Percentiles rank a stretch among this genome's conserved stretches.
phyloP scores from a whole-genome alignment of 2,797 vertebrate species.

The Calcarius lapponicus region DNA sequence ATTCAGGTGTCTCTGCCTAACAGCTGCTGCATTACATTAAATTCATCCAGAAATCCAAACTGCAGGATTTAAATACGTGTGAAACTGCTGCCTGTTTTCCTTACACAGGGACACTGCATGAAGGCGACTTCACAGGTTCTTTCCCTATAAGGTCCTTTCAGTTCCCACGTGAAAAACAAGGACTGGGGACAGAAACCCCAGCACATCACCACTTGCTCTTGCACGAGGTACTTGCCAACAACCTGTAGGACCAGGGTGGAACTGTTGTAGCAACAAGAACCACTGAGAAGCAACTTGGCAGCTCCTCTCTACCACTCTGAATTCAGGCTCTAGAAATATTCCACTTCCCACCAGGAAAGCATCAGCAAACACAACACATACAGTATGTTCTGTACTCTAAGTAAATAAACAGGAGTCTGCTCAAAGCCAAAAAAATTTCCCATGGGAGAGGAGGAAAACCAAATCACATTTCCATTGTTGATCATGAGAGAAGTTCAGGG shows the following conservation, averaged over 20 bases:
- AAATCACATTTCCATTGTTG: background rate
- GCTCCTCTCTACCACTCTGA: background rate
- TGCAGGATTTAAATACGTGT: background rate
- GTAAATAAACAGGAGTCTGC: conserved; percentile 13
- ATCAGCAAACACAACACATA: background rate
- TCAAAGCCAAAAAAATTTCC: background rate
- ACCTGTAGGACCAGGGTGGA: background rate
- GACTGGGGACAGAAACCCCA: background rate
- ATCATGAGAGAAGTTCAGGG: background rate
- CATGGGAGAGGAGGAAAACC: background rate
- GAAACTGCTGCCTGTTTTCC: background rate
- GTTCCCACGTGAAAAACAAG: background rate
- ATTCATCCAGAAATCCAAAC: background rate
- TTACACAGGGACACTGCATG: background rate
- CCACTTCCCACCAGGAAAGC: background rate
- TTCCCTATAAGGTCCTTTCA: background rate
- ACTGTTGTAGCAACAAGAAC: background rate
- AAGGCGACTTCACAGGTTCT: background rate
- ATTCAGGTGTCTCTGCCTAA: background rate
- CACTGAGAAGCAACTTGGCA: background rate
- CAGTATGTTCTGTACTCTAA: background rate
- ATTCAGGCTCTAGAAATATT: background rate
- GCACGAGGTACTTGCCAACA: background rate
- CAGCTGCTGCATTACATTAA: background rate
- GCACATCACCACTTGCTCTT: background rate